These are phyloP conservation scores for Zaprionus ghesquierei DNA, from an alignment of 1,140 invertebrate genomes.

Conservation along the genomic window DNA sequence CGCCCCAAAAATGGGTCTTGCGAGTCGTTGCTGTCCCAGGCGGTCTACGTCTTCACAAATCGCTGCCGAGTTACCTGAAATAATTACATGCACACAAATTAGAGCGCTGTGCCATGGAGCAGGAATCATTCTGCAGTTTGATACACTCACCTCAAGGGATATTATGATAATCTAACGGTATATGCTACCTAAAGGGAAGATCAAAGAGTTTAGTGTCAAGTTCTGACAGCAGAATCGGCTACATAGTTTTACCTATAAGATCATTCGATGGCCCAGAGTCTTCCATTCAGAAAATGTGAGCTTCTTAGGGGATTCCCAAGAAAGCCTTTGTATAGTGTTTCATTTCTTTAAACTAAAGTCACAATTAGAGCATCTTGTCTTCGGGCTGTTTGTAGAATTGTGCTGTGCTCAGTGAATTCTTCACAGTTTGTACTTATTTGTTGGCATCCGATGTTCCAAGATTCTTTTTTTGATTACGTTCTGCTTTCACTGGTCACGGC, in stretches of 20 bases:
- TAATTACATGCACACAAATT: slow-evolving; percentile 74
- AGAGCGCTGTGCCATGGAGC: slow-evolving; percentile 49
- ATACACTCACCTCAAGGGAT: slow-evolving; percentile 1
- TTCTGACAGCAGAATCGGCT: neutral
- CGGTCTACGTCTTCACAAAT: slow-evolving; percentile 25
- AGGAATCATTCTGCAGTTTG: slow-evolving; percentile 59
- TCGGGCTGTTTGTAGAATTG: neutral
- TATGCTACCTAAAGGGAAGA: neutral
- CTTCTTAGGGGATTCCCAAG: too few species aligned
- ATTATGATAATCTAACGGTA: neutral
- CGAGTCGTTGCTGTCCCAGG: neutral
- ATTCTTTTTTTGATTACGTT: slow-evolving; percentile 37
- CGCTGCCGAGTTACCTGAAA: slow-evolving; percentile 61
- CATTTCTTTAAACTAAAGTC: too few species aligned
- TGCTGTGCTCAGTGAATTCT: neutral
- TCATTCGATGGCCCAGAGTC: too few species aligned
- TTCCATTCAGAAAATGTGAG: too few species aligned
- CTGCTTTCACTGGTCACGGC: slow-evolving; percentile 59
- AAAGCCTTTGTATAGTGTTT: too few species aligned
- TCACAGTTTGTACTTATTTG: slow-evolving; percentile 10
- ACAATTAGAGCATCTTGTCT: neutral
- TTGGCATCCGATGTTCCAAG: slow-evolving; percentile 9
- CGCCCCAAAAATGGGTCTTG: slow-evolving; percentile 63
- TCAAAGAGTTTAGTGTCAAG: neutral
- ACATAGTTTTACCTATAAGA: too few species aligned